Evolutionary conservation across 37 sponge, comb jelly and placozoan genomes (phyloP), one percentile per base, ranked within the genome.

Genomic region (Aphrocallistes beatrix): DNA sequence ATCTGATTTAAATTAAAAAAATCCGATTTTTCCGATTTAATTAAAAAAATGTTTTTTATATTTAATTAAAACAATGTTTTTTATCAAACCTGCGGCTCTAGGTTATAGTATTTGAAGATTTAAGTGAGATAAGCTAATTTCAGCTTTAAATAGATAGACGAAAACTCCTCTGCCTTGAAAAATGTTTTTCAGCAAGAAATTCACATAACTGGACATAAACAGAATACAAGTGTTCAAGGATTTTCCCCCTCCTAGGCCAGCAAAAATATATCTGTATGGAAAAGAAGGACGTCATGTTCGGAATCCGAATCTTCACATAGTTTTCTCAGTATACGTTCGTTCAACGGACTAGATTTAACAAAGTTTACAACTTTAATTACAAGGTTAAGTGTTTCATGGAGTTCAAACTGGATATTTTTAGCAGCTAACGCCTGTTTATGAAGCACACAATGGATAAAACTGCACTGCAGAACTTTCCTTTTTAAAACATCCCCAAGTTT

Each of bases 161-260:
- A 60, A 3, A 60, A 19, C n/a, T 30, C n/a, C n/a, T 30, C n/a
- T 3, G 6, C 75, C n/a, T 28, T 3, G n/a, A 60, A 28, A 60
- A 60, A 60, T 60, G 75, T 60, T 60, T 60, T 28, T 60, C 32
- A 42, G 34, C 75, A 32, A 60, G 75, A 60, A 60, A 60, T 60
- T 28, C 75, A 60, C 75, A 60, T 60, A 60, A 60, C 75, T 60
- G 75, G 34, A 25, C 75, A 60, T 60, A 60, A 60, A 60, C n/a
- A 28, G 75, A 60, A 60, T 19, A 28, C n/a, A 21, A 19, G 25
- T 30, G 75, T 60, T 60, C 75, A 60, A 60, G 17, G 34, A 30
- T 28, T 60, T 60, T 60, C 34, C 75, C 75, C 75, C 34, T 60
- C 1, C 75, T 60, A 60, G n/a, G 75, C 75, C 75, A 60, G 75